Conservation (phyloP, 2,797 vertebrate genomes). For the Sebastes taczanowskii region DNA sequence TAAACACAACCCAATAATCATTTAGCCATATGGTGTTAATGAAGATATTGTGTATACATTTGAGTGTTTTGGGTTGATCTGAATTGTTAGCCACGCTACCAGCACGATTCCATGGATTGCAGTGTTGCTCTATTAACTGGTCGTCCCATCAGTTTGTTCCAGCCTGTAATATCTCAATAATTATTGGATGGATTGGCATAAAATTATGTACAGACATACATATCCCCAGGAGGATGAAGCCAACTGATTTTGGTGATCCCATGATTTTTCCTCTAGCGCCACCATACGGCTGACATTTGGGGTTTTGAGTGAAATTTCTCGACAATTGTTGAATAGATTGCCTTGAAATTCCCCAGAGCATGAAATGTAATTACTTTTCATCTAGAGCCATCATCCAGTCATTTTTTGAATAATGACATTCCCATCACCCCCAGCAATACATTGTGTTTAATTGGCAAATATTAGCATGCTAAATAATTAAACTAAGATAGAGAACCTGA, state of each 20-base stretch:
- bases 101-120: neutral
- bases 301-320: too few relatives aligned
- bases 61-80: neutral
- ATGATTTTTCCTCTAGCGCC: too few relatives aligned
- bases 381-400: fast-evolving
- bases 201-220: neutral
- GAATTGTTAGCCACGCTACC: neutral
- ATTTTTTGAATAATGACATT: neutral
- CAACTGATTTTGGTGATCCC: too few relatives aligned
- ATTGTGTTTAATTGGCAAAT: neutral
- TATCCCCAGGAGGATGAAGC: neutral
- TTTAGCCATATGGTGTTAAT: neutral
- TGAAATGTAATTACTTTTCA: neutral
- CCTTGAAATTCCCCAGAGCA: neutral
- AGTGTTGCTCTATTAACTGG: neutral
- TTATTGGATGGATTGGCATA: neutral
- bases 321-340: neutral
- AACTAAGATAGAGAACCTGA: neutral
- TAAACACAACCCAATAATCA: neutral
- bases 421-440: neutral
- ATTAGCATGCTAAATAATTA: too few relatives aligned
- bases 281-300: too few relatives aligned
- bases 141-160: neutral
- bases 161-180: neutral
- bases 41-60: neutral